These are phyloP conservation scores for Chaunax sp. DNA, from an alignment of 2,797 vertebrate genomes.

Conservation along the genomic window DNA sequence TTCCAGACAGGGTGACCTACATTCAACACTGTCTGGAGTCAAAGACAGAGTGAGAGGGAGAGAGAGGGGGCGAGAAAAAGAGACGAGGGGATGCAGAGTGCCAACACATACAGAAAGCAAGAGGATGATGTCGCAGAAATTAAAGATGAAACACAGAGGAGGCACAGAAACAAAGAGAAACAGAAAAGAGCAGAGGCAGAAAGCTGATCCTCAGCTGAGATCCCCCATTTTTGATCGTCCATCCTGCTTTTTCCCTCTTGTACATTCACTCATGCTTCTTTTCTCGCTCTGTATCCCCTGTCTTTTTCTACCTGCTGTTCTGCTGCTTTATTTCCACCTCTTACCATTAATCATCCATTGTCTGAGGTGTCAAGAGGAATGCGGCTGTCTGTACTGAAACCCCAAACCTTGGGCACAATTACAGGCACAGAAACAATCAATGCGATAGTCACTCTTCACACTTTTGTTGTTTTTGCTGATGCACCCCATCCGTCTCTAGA, in stretches of 20 bases:
- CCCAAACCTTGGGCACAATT: conserved; percentile 19
- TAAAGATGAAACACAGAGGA: conserved; percentile 19
- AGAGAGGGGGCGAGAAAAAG: conserved; percentile 24
- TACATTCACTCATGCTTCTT: conserved; percentile 10
- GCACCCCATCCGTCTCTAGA: conserved; percentile 21
- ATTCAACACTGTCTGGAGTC: conserved; percentile 89
- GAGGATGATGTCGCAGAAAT: conserved; percentile 44
- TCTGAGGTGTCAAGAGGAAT: conserved; percentile 41
- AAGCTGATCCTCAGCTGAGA: conserved; percentile 47
- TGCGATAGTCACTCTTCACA: conserved; percentile 15
- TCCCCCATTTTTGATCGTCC: conserved; percentile 14
- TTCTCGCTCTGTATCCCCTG: conserved; percentile 19
- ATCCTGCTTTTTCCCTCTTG: conserved; percentile 15
- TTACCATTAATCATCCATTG: conserved; percentile 54
- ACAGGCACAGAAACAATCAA: conserved; percentile 17
- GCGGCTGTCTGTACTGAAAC: conserved; percentile 26
- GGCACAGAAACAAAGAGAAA: conserved; percentile 22
- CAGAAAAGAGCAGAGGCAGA: conserved; percentile 59
- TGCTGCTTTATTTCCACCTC: conserved; percentile 17
- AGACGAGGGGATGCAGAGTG: conserved; percentile 16
- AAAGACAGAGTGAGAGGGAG: conserved; percentile 52
- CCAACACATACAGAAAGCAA: conserved; percentile 20
- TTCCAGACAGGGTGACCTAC: conserved; percentile 91
- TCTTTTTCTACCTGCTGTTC: conserved; percentile 33
- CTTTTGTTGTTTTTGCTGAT: conserved; percentile 26